Evolutionary conservation across 2,113 vertebrate genomes (phyloP).

Genomic region (Protomyctophum bolini): DNA sequence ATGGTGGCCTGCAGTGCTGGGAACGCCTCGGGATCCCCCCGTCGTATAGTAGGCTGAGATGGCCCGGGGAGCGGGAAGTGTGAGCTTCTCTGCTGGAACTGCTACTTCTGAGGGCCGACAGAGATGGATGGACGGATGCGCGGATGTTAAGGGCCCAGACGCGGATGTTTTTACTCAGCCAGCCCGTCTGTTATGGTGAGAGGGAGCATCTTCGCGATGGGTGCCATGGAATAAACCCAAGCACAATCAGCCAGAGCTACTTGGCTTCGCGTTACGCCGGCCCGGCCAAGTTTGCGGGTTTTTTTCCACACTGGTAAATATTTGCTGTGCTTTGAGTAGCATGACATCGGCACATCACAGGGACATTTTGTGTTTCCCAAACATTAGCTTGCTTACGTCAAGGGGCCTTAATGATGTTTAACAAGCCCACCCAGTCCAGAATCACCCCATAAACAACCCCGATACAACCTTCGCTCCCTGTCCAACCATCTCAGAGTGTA

Average conservation of each 20-base stretch:
- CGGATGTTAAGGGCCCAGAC: slow-evolving; percentile 12
- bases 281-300: slow-evolving; percentile 64
- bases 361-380: slow-evolving; percentile 78
- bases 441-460: slow-evolving; percentile 70
- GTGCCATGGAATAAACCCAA: slow-evolving; percentile 66
- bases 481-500: slow-evolving; percentile 46
- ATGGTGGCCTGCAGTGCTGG: too few relatives aligned
- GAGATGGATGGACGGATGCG: slow-evolving; percentile 36
- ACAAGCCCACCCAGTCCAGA: slow-evolving; percentile 71
- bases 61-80: too few relatives aligned
- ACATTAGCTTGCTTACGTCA: slow-evolving; percentile 73
- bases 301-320: slow-evolving; percentile 75
- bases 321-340: slow-evolving; percentile 78
- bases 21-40: too few relatives aligned
- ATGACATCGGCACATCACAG: slow-evolving; percentile 73
- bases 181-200: slow-evolving; percentile 38
- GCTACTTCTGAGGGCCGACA: too few relatives aligned
- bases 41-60: too few relatives aligned
- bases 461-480: slow-evolving; percentile 54
- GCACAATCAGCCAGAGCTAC: slow-evolving; percentile 69
- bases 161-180: slow-evolving; percentile 41
- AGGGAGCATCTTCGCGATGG: slow-evolving; percentile 57
- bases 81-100: too few relatives aligned
- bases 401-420: slow-evolving; percentile 70
- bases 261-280: slow-evolving; percentile 53